These are phyloP conservation scores for Cataglyphis hispanica DNA, from an alignment of 1,140 invertebrate genomes.

Conservation along the genomic window DNA sequence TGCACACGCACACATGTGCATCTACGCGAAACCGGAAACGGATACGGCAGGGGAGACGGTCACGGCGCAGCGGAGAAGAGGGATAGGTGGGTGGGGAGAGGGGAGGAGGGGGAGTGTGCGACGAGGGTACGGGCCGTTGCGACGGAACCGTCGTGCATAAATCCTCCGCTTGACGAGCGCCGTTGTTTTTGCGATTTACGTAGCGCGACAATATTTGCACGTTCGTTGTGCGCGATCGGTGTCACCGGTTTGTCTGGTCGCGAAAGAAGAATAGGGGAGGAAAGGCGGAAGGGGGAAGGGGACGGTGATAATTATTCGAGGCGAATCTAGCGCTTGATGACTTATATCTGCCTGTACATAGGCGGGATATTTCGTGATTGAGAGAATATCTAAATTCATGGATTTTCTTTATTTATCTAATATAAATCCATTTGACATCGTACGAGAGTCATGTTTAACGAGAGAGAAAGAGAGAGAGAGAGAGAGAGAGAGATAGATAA, in stretches of 20 bases:
- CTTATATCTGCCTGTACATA: neutral
- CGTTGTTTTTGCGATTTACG: conserved; percentile 75
- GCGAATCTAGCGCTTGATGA: neutral
- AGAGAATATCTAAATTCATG: neutral
- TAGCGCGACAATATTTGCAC: conserved; percentile 72
- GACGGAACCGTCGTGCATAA: conserved; percentile 70
- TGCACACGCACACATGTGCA: conserved; percentile 65
- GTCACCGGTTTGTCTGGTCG: conserved; percentile 47
- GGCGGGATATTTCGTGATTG: neutral
- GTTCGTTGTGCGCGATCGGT: conserved; percentile 67
- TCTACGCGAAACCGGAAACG: conserved; percentile 71
- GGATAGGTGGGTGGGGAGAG: neutral
- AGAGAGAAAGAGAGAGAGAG: too few species aligned
- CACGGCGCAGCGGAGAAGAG: conserved; percentile 6
- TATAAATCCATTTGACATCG: neutral
- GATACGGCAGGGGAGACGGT: conserved; percentile 55
- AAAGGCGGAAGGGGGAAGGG: neutral
- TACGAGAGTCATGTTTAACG: neutral
- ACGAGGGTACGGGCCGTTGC: conserved; percentile 47
- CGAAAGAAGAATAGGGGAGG: neutral
- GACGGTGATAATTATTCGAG: conserved; percentile 62
- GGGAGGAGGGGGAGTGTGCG: neutral
- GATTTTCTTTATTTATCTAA: neutral
- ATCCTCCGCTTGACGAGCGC: conserved; percentile 69
- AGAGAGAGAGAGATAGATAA: too few species aligned